Conservation (phyloP, 64 coral and sea anemone species). For the Astreopora myriophthalma region DNA sequence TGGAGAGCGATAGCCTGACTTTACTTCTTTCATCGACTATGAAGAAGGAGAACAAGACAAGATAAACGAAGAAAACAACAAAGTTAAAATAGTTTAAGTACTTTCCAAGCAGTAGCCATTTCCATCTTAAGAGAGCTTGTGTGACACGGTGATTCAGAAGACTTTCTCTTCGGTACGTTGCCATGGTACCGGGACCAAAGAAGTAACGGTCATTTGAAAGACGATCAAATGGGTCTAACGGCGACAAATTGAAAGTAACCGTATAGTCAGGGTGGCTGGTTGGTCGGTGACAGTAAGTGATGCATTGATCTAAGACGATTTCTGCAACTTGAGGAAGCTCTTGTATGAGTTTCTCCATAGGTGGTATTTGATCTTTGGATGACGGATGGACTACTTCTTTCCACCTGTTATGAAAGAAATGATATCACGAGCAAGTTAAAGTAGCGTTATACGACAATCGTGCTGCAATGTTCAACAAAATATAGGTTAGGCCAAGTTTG, state of each 20-base stretch:
- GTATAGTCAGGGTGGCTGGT: constrained; percentile 61
- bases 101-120: constrained; percentile 79
- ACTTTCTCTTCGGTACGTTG: constrained; percentile 54
- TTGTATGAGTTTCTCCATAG: constrained; percentile 80
- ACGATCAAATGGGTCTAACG: constrained; percentile 62
- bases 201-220: neutral
- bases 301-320: constrained; percentile 69
- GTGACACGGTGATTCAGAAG: constrained; percentile 78
- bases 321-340: constrained; percentile 78
- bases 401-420: constrained; percentile 61
- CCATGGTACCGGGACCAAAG: constrained; percentile 67
- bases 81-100: constrained; percentile 69
- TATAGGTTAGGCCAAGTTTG: too few species aligned
- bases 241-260: constrained; percentile 45
- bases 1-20: constrained; percentile 27
- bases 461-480: too few species aligned
- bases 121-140: constrained; percentile 63
- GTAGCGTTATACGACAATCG: too few species aligned
- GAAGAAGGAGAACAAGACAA: constrained; percentile 70
- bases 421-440: neutral
- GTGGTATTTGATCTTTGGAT: constrained; percentile 25
- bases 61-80: constrained; percentile 44
- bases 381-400: constrained; percentile 47
- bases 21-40: constrained; percentile 65
- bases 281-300: constrained; percentile 12